Percentiles rank a stretch among this genome's conserved stretches.
Conservation (phyloP, 2,113 vertebrate species). For the Perccottus glenii region DNA sequence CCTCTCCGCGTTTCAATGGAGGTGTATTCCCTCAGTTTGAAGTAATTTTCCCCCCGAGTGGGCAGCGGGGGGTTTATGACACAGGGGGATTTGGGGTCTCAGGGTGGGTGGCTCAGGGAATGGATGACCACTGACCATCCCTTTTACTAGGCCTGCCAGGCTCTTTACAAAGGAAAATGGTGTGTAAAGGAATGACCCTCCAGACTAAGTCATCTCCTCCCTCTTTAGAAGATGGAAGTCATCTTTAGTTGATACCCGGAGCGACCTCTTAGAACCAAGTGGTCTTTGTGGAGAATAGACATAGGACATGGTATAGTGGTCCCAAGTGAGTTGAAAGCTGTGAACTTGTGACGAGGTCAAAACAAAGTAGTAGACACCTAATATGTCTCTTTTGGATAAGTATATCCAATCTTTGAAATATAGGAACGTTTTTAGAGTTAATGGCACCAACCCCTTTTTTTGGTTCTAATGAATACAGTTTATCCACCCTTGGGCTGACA, state of each 20-base stretch:
- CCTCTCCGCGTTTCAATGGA: constrained; percentile 70
- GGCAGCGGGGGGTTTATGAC: constrained; percentile 61
- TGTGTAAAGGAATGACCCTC: constrained; percentile 76
- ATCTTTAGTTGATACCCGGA: constrained; percentile 39
- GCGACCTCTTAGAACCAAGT: constrained; percentile 41
- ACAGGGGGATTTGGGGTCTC: constrained; percentile 44
- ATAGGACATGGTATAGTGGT: background rate
- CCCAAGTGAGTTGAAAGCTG: constrained; percentile 36
- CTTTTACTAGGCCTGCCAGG: constrained; percentile 53
- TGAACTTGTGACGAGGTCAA: constrained; percentile 53
- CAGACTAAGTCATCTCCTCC: constrained; percentile 30
- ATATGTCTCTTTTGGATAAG: background rate
- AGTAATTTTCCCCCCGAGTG: constrained; percentile 70
- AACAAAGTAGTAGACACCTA: background rate
- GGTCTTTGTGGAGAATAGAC: constrained; percentile 26
- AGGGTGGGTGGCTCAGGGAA: constrained; percentile 50
- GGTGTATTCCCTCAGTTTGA: constrained; percentile 49
- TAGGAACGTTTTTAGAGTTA: background rate
- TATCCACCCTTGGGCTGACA: too few species aligned
- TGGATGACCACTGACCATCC: constrained; percentile 66
- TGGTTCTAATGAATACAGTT: background rate
- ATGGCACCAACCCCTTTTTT: background rate
- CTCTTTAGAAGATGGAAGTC: constrained; percentile 37
- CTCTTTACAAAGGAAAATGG: constrained; percentile 63
- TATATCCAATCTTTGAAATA: background rate